phyloP scores from a whole-genome alignment of 2,797 vertebrate species.

The Gallinago stenura region DNA sequence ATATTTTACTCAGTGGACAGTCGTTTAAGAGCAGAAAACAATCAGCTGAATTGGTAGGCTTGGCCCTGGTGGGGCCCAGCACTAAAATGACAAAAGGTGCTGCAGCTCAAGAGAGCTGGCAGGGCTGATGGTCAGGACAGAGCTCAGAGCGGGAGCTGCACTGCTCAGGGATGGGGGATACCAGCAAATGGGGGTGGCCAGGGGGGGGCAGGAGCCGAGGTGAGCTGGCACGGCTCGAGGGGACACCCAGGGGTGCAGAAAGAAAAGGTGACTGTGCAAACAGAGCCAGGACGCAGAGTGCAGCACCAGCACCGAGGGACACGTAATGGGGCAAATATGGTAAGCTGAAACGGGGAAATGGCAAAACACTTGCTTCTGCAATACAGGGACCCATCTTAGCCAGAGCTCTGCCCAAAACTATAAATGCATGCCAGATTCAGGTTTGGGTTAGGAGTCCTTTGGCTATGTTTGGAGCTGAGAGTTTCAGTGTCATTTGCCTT shows the following conservation, averaged over 20 bases:
- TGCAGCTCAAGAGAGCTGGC: background rate
- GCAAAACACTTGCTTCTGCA: background rate
- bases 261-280: background rate
- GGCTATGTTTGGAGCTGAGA: background rate
- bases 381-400: background rate
- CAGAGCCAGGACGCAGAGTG: background rate
- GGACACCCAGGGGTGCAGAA: background rate
- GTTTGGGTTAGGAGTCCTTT: background rate
- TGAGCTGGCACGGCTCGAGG: fast-evolving
- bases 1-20: constrained; percentile 62
- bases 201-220: background rate
- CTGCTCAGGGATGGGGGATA: background rate
- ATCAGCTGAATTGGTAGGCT: constrained; percentile 46
- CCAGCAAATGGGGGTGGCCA: background rate
- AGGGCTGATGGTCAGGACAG: background rate
- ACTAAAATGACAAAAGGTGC: background rate
- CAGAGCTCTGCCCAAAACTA: background rate
- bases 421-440: background rate
- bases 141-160: background rate
- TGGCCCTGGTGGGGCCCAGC: background rate
- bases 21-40: constrained; percentile 63
- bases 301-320: background rate
- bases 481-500: background rate
- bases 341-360: background rate
- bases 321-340: background rate